These are phyloP conservation scores for Leuctra nigra DNA, from an alignment of 2,888 invertebrate species.

Conservation along the genomic window DNA sequence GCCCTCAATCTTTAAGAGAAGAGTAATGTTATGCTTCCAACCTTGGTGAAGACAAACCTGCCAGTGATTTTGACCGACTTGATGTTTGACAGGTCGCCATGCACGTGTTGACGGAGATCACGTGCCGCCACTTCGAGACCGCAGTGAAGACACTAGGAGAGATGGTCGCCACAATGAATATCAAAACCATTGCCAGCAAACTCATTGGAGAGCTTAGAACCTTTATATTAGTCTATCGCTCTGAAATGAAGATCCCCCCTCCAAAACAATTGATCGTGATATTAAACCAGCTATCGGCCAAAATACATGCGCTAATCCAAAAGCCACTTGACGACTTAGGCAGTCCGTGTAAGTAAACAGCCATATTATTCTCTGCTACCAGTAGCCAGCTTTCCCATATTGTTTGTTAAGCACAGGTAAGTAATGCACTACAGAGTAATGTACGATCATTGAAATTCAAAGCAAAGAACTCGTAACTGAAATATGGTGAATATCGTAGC, in stretches of 20 bases:
- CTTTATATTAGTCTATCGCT: slow-evolving; percentile 49
- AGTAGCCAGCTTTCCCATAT: no score
- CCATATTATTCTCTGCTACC: no score
- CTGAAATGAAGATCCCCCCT: slow-evolving; percentile 38
- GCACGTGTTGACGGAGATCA: slow-evolving; percentile 54
- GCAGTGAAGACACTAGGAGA: slow-evolving; percentile 53
- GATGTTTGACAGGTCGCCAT: slow-evolving; percentile 46
- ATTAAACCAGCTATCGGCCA: slow-evolving; percentile 37
- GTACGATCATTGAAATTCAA: no score
- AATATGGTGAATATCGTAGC: no score
- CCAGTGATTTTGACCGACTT: no score
- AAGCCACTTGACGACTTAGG: slow-evolving; percentile 30
- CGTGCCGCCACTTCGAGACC: slow-evolving; percentile 52
- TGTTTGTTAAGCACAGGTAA: no score
- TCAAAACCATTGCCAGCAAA: slow-evolving; percentile 45
- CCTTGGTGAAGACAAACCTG: no score
- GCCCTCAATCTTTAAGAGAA: no score
- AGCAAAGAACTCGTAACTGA: no score
- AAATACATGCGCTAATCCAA: slow-evolving; percentile 34
- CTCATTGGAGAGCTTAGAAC: slow-evolving; percentile 52
- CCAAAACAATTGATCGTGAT: slow-evolving; percentile 37
- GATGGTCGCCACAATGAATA: slow-evolving; percentile 44
- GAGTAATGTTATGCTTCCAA: no score
- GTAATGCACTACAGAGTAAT: no score
- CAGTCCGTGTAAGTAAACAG: slow-evolving; percentile 9